These are phyloP conservation scores for Cavia aperea DNA, from an alignment of 2,113 vertebrate genomes.

Conservation along the genomic window DNA sequence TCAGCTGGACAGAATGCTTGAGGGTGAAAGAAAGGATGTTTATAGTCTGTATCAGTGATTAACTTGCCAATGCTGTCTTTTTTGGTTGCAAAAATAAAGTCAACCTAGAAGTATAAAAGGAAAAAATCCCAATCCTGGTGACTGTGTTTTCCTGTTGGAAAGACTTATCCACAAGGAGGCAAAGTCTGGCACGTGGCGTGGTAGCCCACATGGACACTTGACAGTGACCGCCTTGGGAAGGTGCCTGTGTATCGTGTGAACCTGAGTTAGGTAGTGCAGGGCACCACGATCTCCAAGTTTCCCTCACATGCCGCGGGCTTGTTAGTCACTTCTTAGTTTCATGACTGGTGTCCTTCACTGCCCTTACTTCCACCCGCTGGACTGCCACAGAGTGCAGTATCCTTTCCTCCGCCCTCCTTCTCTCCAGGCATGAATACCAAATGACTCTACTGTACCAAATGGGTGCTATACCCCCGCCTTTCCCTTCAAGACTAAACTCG, in stretches of 20 bases:
- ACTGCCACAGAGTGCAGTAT: background rate
- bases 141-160: background rate
- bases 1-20: background rate
- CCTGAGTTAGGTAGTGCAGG: background rate
- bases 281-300: background rate
- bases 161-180: background rate
- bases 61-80: background rate
- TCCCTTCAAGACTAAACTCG: background rate
- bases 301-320: background rate
- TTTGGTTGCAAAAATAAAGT: slow-evolving; percentile 31
- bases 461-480: background rate
- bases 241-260: background rate
- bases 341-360: background rate
- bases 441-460: background rate
- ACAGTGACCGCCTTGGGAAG: background rate
- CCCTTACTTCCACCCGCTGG: background rate
- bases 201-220: background rate
- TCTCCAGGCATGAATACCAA: background rate
- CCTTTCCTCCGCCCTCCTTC: background rate
- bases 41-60: background rate
- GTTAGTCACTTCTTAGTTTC: background rate
- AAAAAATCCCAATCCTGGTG: background rate
- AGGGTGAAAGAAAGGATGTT: slow-evolving; percentile 39
- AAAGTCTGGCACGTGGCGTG: background rate
- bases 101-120: background rate